Percentiles rank a stretch among this genome's conserved stretches.
Evolutionary conservation across 2,888 invertebrate genomes (phyloP).

Genomic region (Drosophila borborema): DNA sequence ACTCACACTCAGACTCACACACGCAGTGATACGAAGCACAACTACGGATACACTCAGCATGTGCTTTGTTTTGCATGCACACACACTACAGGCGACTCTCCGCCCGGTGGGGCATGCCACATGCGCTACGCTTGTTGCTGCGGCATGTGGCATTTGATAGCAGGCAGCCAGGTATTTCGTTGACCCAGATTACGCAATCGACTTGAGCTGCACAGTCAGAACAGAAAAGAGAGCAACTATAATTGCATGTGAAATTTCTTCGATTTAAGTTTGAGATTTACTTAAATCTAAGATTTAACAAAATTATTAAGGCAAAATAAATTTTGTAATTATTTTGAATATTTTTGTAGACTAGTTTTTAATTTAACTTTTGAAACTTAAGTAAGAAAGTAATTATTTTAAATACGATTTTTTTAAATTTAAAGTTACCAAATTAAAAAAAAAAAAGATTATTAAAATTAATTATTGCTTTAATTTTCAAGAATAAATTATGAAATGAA

Average conservation of each 20-base stretch:
- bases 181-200: conserved; percentile 75
- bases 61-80: conserved; percentile 40
- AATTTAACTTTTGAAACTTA: too few relatives aligned
- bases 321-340: not conserved
- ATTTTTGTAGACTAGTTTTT: not conserved
- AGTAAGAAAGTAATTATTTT: too few relatives aligned
- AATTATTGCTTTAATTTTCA: too few relatives aligned
- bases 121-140: conserved; percentile 43
- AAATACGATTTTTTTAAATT: too few relatives aligned
- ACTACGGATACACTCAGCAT: conserved; percentile 25
- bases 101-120: conserved; percentile 1
- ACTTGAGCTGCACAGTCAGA: conserved; percentile 1
- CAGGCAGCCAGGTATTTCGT: conserved; percentile 55
- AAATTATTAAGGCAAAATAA: not conserved
- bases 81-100: not conserved
- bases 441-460: too few relatives aligned
- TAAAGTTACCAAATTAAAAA: too few relatives aligned
- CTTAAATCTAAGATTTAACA: not conserved
- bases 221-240: not conserved
- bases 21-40: conserved; percentile 14
- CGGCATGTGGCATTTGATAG: conserved; percentile 42
- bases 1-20: conserved; percentile 37
- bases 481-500: too few relatives aligned
- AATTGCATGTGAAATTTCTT: not conserved
- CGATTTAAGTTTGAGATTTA: not conserved